Percentiles rank a stretch among this genome's conserved stretches.
Evolutionary conservation across 2,113 vertebrate species (phyloP).

Genomic region (Phalacrocorax pelagicus): DNA sequence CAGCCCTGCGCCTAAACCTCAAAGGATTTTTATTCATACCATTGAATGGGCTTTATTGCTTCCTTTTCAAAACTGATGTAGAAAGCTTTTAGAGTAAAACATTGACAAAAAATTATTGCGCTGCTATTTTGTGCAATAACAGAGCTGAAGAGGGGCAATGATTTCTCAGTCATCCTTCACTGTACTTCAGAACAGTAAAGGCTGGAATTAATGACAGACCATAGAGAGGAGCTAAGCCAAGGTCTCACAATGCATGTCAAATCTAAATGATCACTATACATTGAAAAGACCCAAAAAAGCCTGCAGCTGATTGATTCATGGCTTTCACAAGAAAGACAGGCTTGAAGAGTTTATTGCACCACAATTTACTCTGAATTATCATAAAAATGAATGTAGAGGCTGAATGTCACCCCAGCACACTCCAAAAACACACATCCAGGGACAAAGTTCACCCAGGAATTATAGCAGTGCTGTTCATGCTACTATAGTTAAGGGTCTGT

Average conservation of each 20-base stretch:
- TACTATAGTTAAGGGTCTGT: slow-evolving; percentile 56
- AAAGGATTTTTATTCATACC: slow-evolving; percentile 95
- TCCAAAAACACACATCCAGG: slow-evolving; percentile 78
- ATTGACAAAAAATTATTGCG: slow-evolving; percentile 95
- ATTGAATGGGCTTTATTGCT: slow-evolving; percentile 98
- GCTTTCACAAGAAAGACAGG: slow-evolving; percentile 86
- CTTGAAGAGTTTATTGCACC: slow-evolving; percentile 87
- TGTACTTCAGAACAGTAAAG: slow-evolving; percentile 92
- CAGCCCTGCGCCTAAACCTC: slow-evolving; percentile 89
- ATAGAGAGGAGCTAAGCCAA: slow-evolving; percentile 88
- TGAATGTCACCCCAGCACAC: slow-evolving; percentile 78
- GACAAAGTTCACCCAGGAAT: slow-evolving; percentile 77
- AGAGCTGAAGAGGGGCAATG: slow-evolving; percentile 89
- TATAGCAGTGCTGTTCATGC: slow-evolving; percentile 24
- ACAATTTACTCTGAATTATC: slow-evolving; percentile 87
- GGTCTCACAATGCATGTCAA: slow-evolving; percentile 91
- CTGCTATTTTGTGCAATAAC: slow-evolving; percentile 94
- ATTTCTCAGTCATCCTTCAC: slow-evolving; percentile 96
- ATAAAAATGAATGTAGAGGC: slow-evolving; percentile 83
- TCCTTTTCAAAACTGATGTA: slow-evolving; percentile 95
- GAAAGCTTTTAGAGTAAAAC: slow-evolving; percentile 99
- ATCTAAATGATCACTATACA: slow-evolving; percentile 88
- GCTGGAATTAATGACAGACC: slow-evolving; percentile 90
- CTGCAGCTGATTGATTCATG: slow-evolving; percentile 94
- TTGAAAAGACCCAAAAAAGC: slow-evolving; percentile 83